Percentiles rank a stretch among this genome's conserved stretches.
phyloP scores from a whole-genome alignment of 2,797 vertebrate species.

The Cottoperca gobio region DNA sequence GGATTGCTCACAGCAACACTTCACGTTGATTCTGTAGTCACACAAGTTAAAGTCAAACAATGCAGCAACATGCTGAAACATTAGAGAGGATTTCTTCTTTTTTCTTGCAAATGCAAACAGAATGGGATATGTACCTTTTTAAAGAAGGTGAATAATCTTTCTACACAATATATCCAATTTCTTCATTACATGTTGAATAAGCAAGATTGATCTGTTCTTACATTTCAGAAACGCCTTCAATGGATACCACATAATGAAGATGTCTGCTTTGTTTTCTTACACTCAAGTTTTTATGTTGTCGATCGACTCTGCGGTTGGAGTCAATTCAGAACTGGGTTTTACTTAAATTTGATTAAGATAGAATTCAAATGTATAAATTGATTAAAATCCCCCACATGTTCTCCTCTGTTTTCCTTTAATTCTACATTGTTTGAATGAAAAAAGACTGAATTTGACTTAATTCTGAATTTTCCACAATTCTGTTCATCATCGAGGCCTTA shows the following conservation, averaged over 20 bases:
- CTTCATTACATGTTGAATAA: background rate
- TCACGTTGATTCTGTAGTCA: background rate
- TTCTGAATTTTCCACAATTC: slow-evolving; percentile 7
- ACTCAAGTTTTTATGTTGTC: slow-evolving; percentile 42
- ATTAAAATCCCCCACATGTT: background rate
- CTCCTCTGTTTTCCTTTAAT: slow-evolving; percentile 10
- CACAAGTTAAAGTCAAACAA: background rate
- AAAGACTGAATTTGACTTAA: background rate
- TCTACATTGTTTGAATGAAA: slow-evolving; percentile 9
- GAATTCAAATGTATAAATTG: background rate
- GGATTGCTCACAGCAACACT: background rate
- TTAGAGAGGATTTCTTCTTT: background rate
- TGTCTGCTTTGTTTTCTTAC: slow-evolving; percentile 5
- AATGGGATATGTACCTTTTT: background rate
- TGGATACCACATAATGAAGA: slow-evolving; percentile 84
- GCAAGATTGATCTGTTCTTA: slow-evolving; percentile 1
- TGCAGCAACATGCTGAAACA: background rate
- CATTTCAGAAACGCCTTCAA: slow-evolving; percentile 78
- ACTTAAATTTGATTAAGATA: slow-evolving; percentile 8
- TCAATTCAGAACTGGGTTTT: slow-evolving; percentile 18
- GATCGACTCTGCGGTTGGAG: slow-evolving; percentile 6
- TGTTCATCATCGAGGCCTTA: slow-evolving; percentile 55
- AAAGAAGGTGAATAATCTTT: background rate
- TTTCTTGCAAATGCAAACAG: background rate
- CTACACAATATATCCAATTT: background rate